A percentile compares a stretch with the other conserved stretches of the same genome.
These are phyloP conservation scores for Luidia sarsii DNA, from an alignment of 53 echinoderm and acorn worm species.

Conservation along the genomic window DNA sequence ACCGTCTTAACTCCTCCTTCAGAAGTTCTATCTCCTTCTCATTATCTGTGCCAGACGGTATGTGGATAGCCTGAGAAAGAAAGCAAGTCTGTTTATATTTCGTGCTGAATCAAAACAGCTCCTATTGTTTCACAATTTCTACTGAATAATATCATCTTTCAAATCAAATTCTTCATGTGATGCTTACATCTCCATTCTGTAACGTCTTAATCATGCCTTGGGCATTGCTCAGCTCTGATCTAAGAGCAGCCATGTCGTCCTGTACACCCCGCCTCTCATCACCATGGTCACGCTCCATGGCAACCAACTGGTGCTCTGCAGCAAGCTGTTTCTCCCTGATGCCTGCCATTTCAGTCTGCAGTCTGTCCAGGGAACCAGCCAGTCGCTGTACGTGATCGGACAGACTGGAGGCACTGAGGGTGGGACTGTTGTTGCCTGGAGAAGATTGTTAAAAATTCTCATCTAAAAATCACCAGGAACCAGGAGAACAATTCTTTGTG, in stretches of 20 bases:
- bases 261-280: conserved; percentile 27
- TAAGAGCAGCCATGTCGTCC: conserved; percentile 36
- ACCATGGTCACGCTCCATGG: conserved; percentile 48
- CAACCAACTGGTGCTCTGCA: conserved; percentile 51
- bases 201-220: conserved; percentile 46
- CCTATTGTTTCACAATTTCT: too few relatives aligned
- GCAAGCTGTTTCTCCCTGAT: conserved; percentile 70
- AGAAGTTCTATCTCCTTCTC: conserved; percentile 89
- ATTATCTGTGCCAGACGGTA: conserved; percentile 76
- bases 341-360: conserved; percentile 81
- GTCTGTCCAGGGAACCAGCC: conserved; percentile 68
- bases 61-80: conserved; percentile 51
- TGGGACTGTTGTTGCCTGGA: conserved; percentile 41
- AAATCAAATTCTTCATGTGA: background rate
- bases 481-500: too few relatives aligned
- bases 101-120: too few relatives aligned
- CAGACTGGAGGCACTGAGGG: conserved; percentile 44
- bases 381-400: conserved; percentile 67
- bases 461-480: too few relatives aligned
- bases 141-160: background rate
- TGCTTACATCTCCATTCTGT: conserved; percentile 38
- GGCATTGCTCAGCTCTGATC: conserved; percentile 26
- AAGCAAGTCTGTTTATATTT: too few relatives aligned
- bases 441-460: too few relatives aligned
- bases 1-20: conserved; percentile 65